Evolutionary conservation across 2,888 invertebrate species (phyloP).

Genomic region (Patella ulyssiponensis): DNA sequence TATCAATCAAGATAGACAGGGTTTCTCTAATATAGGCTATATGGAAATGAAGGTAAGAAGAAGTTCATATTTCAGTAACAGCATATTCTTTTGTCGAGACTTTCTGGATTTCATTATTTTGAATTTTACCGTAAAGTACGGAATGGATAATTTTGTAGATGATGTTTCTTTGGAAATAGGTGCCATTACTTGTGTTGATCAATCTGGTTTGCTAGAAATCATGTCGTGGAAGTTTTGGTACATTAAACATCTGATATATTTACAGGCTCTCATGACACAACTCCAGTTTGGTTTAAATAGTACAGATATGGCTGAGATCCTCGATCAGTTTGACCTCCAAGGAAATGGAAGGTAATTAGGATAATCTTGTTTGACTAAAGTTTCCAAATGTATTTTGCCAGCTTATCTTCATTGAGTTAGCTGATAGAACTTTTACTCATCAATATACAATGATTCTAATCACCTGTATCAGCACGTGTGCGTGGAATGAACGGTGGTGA

Average conservation of each 20-base stretch:
- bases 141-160: no score
- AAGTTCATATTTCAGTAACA: no score
- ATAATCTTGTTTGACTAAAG: neutral
- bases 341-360: slow-evolving; percentile 50
- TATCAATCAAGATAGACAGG: slow-evolving; percentile 50
- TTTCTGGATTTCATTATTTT: no score
- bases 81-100: no score
- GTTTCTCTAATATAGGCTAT: slow-evolving; percentile 45
- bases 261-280: slow-evolving; percentile 51
- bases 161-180: no score
- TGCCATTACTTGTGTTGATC: no score
- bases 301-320: slow-evolving; percentile 48
- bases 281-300: slow-evolving; percentile 50
- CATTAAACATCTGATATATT: slow-evolving; percentile 9
- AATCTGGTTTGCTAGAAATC: no score
- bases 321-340: slow-evolving; percentile 48
- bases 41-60: slow-evolving; percentile 48
- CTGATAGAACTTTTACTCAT: neutral
- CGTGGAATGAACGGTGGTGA: no score
- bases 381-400: neutral
- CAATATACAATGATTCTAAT: neutral
- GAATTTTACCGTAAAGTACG: no score
- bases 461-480: no score
- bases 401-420: neutral
- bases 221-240: neutral